phyloP scores from a whole-genome alignment of 2,113 vertebrate genomes.

The Orcinus orca region DNA sequence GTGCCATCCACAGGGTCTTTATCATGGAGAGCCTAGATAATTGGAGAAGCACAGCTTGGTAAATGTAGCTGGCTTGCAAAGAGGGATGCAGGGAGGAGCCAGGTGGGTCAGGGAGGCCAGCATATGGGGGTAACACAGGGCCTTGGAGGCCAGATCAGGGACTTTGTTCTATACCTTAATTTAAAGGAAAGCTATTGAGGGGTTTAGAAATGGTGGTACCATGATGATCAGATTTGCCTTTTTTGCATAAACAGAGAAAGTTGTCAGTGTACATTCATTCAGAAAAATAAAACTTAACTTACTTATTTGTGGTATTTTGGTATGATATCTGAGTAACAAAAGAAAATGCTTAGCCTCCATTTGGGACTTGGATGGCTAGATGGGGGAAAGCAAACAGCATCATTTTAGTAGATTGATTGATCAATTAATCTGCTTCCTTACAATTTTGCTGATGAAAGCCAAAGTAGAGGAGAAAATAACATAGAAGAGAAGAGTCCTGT shows the following conservation, averaged over 20 bases:
- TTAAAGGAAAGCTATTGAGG: neutral
- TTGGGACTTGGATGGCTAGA: neutral
- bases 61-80: neutral
- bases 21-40: too few relatives aligned
- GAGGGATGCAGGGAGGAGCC: accelerated
- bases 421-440: neutral
- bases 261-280: neutral
- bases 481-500: neutral
- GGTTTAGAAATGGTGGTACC: neutral
- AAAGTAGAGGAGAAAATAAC: neutral
- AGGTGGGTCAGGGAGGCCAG: neutral
- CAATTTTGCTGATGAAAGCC: neutral
- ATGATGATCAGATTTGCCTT: neutral
- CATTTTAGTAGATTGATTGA: neutral
- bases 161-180: neutral
- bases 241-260: neutral
- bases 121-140: accelerated
- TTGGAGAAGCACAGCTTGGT: neutral
- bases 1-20: too few relatives aligned
- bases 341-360: neutral
- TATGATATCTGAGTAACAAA: neutral
- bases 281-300: neutral
- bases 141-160: neutral
- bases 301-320: neutral
- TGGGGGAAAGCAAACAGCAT: neutral